Conservation (phyloP, 2,797 vertebrate genomes). For the Numenius phaeopus region DNA sequence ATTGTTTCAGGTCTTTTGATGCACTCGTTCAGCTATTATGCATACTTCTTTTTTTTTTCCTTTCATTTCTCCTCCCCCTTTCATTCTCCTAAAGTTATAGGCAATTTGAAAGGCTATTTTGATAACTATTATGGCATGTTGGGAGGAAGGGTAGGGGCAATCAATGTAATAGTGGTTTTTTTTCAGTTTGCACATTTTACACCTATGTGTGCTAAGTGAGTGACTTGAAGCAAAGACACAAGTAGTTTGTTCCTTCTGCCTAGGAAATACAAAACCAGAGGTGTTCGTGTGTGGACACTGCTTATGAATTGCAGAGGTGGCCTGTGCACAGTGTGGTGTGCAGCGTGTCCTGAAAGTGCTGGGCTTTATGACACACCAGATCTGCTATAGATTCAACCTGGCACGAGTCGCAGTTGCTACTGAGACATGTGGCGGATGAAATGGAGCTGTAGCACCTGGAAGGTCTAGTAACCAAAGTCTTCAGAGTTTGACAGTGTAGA, state of each 20-base stretch:
- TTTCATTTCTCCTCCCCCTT: rapidly evolving
- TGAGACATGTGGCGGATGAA: not conserved
- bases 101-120: not conserved
- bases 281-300: rapidly evolving
- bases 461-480: not conserved
- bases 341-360: rapidly evolving
- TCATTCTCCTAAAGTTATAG: not conserved
- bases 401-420: rapidly evolving
- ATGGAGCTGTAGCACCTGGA: not conserved
- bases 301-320: not conserved
- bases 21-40: not conserved
- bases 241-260: not conserved
- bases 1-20: not conserved
- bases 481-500: rapidly evolving
- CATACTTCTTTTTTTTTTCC: rapidly evolving
- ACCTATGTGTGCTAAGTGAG: not conserved
- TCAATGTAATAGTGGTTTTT: rapidly evolving
- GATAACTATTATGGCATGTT: not conserved
- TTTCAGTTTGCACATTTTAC: not conserved
- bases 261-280: not conserved
- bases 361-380: rapidly evolving
- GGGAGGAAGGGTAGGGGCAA: not conserved
- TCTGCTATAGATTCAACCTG: not conserved
- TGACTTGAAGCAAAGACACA: not conserved
- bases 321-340: rapidly evolving